Base-by-base conservation (phyloP, 2,888 invertebrate genomes). In the Gastrophysa polygoni region DNA sequence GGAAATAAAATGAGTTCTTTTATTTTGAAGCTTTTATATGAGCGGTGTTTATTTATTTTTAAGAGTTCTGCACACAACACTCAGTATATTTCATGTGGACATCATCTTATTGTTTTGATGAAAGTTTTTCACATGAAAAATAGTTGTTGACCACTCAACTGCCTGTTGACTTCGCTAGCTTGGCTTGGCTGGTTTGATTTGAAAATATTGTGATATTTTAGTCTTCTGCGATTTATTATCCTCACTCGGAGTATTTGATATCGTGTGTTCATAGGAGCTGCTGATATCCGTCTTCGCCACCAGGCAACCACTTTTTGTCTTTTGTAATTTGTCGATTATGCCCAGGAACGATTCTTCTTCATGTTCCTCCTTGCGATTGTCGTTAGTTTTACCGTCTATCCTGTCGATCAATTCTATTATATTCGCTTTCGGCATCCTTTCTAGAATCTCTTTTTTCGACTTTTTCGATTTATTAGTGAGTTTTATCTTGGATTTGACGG, bases 151-250 rank as follows among this genome's bases (percentile, higher is more conserved):
- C n/a, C n/a, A n/a, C n/a, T n/a, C n/a, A n/a, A n/a, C n/a, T n/a
- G n/a, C n/a, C n/a, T n/a, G n/a, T n/a, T n/a, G n/a, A n/a, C n/a
- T 14, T 38, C 10, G 38, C 11, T 38, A 38, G 14, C 38, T 38
- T 14, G 38, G 38, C 14, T 38, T 38, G n/a, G n/a, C 14, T 2
- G 38, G 38, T 52, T 52, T 52, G 18, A 17, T 14, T 34, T 17
- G 16, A 68, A 75, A 76, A 71, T 75, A 76, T 68, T 75, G 75
- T 7, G 75, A 71, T 49, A 76, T 75, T 64, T 73, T 75, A 24
- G 59, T 66, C 46, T 70, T 70, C 56, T 58, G 38, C 52, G 59
- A 32, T 66, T 66, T 65, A 14, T 1, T 43, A 8, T 58, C 57
- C 32, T 46, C 16, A 14, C 17, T 54, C 2, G 51, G 11, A 14